Percentiles rank a stretch among this genome's conserved stretches.
Evolutionary conservation across 1,140 invertebrate genomes (phyloP).

Genomic region (Magallana gigas): DNA sequence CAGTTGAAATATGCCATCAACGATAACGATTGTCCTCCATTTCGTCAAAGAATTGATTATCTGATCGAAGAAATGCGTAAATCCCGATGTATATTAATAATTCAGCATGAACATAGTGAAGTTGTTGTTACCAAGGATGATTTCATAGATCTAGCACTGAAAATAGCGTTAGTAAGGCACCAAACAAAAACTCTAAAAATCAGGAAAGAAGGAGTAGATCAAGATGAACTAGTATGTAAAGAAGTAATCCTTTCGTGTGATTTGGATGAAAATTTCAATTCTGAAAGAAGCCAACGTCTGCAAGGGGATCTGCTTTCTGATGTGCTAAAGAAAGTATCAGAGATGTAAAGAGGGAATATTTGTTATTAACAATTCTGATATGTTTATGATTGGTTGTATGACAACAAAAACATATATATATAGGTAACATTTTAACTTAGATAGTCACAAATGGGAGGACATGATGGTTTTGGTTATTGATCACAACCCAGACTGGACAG

Average conservation of each 20-base stretch:
- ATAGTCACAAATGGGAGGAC: too few species aligned
- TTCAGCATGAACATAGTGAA: neutral
- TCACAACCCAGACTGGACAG: too few species aligned
- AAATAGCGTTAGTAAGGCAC: neutral
- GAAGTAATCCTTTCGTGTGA: neutral
- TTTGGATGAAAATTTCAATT: neutral
- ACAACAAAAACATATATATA: too few species aligned
- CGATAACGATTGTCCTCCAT: neutral
- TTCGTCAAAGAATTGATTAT: neutral
- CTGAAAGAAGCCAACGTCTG: neutral
- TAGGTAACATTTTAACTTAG: too few species aligned
- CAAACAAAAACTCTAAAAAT: neutral
- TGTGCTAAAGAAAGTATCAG: neutral
- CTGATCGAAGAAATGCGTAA: neutral
- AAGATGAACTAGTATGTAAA: neutral
- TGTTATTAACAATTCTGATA: too few species aligned
- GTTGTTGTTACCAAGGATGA: neutral
- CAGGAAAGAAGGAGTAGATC: neutral
- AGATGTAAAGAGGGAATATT: neutral
- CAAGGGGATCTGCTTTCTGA: neutral
- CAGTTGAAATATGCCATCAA: neutral
- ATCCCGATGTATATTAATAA: neutral
- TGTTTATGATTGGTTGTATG: too few species aligned
- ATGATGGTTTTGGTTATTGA: too few species aligned
- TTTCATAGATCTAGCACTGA: neutral